These are phyloP conservation scores for Atta texana DNA, from an alignment of 1,140 invertebrate genomes.

Conservation along the genomic window DNA sequence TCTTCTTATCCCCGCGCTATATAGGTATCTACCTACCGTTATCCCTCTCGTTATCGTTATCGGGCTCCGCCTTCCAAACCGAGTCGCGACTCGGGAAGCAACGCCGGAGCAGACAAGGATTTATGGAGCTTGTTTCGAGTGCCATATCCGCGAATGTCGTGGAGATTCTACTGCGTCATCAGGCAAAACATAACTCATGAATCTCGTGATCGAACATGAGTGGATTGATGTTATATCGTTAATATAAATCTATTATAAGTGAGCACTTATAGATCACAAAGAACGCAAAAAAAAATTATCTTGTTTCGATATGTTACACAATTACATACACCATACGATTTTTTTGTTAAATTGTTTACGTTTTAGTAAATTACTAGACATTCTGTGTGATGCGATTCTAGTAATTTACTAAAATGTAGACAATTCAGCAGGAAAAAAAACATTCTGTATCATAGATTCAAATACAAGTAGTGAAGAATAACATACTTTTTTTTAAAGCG, in stretches of 20 bases:
- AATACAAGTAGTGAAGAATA: no score
- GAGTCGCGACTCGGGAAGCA: slow-evolving; percentile 31
- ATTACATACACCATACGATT: background rate
- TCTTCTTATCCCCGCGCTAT: slow-evolving; percentile 81
- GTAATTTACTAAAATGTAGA: no score
- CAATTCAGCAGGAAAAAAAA: no score
- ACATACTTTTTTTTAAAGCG: no score
- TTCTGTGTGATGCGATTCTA: no score
- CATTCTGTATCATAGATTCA: no score
- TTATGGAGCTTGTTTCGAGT: slow-evolving; percentile 34
- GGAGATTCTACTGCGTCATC: slow-evolving; percentile 32
- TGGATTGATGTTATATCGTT: background rate
- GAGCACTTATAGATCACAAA: background rate
- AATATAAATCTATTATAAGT: background rate
- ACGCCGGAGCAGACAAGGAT: slow-evolving; percentile 10
- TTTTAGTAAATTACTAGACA: no score
- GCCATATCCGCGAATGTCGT: slow-evolving; percentile 14
- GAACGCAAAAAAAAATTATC: background rate
- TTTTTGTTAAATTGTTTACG: no score
- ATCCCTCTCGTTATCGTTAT: slow-evolving; percentile 73
- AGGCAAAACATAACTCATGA: slow-evolving; percentile 12
- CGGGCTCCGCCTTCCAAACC: slow-evolving; percentile 49
- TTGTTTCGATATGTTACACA: background rate
- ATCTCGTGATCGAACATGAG: background rate
- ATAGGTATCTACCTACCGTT: slow-evolving; percentile 64